Conservation (phyloP, 2,797 vertebrate genomes). For the Cottoperca gobio region DNA sequence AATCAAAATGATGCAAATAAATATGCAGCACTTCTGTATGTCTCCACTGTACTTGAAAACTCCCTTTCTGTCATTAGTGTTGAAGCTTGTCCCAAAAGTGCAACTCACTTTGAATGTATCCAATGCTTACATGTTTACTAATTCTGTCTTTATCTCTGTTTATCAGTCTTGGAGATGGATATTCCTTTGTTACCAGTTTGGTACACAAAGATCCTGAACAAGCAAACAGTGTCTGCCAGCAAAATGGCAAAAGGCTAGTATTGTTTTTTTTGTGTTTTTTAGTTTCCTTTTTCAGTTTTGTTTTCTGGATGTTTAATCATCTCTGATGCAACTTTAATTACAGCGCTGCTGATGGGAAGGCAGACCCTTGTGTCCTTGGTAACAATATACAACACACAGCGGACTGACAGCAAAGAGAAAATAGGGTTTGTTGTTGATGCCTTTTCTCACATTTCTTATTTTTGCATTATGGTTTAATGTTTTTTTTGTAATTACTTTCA, state of each 20-base stretch:
- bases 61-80: not conserved
- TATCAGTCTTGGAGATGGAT: conserved; percentile 93
- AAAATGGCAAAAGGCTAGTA: conserved; percentile 88
- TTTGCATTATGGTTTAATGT: not conserved
- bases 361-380: conserved; percentile 36
- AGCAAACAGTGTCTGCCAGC: conserved; percentile 86
- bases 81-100: not conserved
- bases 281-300: not conserved
- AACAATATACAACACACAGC: conserved; percentile 84
- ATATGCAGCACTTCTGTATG: not conserved
- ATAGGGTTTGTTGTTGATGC: conserved; percentile 50
- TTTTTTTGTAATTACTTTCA: not conserved
- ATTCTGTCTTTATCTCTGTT: not conserved
- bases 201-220: conserved; percentile 93
- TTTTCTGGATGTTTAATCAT: conserved; percentile 28
- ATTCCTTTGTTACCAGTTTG: conserved; percentile 92
- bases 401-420: conserved; percentile 63
- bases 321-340: conserved; percentile 40
- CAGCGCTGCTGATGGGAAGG: conserved; percentile 85
- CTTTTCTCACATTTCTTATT: not conserved
- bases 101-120: not conserved
- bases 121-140: not conserved
- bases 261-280: not conserved
- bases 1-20: not conserved
- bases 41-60: not conserved